Evolutionary conservation across 2,797 vertebrate species (phyloP), one percentile per base, ranked within the genome.

Genomic region (Artibeus jamaicensis): DNA sequence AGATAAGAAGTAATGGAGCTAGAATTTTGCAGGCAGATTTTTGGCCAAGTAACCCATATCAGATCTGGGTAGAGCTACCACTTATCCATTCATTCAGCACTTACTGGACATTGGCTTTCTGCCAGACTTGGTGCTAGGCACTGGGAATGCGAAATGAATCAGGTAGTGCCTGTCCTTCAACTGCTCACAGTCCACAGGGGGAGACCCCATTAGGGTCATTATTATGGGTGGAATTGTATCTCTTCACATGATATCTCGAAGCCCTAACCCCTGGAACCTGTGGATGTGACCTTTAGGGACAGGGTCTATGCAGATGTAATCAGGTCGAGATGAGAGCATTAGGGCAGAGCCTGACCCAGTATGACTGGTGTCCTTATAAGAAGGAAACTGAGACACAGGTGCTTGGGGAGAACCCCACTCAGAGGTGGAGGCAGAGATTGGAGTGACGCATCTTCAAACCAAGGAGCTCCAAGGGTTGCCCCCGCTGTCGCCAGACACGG

Each of bases 341-440:
- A 86, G 39, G 39, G 50, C 15, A 4, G 39, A 32, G 34, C 42
- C 86, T 50, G 19, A 16, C 85, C 74, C 57, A n/a, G 6, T 39
- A 32, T 48, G 24, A 11, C 55, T 18, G 19, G 34, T 6, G 9
- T 46, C n/a, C 70, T 92, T 53, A 44, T 16, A 50, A 50, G 37
- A 93, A 44, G 46, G 78, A 34, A 46, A 18, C 29, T 71, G 26
- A 94, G 59, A 39, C 55, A 67, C 70, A 19, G 34, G 42, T 53
- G 1, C 14, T 22, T 29, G 3, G 19, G 44, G 10, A 14, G 32
- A 42, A 71, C 0, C 0, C 50, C 11, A 1, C 0, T 1, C 48
- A 32, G n/a, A 48, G 39, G 59, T 1, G 18, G 65, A 86, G 57
- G 21, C 62, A 74, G 67, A 70, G 39, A 32, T 10, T 32, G 55